Conservation (phyloP, 2,113 vertebrate genomes). For the Takifugu bimaculatus region DNA sequence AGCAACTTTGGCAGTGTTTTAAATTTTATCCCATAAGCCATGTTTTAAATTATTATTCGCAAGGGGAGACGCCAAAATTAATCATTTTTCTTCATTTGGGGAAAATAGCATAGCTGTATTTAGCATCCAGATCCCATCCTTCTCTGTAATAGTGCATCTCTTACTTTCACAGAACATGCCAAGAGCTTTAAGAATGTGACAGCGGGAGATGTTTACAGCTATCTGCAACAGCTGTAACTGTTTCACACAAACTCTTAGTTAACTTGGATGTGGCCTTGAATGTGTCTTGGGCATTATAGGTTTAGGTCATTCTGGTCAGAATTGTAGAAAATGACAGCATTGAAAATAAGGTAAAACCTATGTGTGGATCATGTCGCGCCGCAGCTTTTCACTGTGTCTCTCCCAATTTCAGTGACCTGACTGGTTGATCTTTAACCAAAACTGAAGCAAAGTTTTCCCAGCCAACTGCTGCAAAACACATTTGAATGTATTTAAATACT, state of each 20-base stretch:
- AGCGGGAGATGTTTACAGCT: too few relatives aligned
- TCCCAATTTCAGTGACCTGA: conserved; percentile 62
- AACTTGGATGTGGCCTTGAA: conserved; percentile 4
- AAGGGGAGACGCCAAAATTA: too few relatives aligned
- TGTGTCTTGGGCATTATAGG: conserved; percentile 44
- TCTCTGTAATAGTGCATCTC: too few relatives aligned
- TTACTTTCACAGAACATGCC: too few relatives aligned
- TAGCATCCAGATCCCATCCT: too few relatives aligned
- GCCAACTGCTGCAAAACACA: conserved; percentile 59
- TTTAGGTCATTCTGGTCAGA: conserved; percentile 47
- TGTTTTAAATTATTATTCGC: too few relatives aligned
- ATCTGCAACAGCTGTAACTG: too few relatives aligned
- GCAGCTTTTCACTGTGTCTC: conserved; percentile 52
- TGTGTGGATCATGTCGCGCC: conserved; percentile 60
- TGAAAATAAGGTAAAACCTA: conserved; percentile 54
- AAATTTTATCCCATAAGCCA: too few relatives aligned
- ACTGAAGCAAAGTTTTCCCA: conserved; percentile 41
- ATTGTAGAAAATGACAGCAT: conserved; percentile 54
- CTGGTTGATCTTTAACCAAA: conserved; percentile 58
- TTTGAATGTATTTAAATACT: conserved; percentile 58
- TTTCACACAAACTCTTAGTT: too few relatives aligned
- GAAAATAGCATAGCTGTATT: too few relatives aligned
- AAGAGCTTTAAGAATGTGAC: too few relatives aligned
- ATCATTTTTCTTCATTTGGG: too few relatives aligned
- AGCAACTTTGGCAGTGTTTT: background rate